Evolutionary conservation across 2,888 invertebrate genomes (phyloP).

Genomic region (Onchidella celtica): DNA sequence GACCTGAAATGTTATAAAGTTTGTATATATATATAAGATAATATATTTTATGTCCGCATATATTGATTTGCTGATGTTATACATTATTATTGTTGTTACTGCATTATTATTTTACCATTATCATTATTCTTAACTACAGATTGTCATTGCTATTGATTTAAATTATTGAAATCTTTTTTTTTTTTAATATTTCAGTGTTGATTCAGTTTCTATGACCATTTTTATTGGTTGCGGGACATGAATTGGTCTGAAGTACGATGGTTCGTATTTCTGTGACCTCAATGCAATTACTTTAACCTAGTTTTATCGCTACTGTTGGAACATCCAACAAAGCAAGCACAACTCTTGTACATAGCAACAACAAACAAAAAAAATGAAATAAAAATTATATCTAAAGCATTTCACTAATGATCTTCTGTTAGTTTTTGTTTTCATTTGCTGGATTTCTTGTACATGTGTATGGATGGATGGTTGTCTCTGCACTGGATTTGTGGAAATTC

Average conservation of each 20-base stretch:
- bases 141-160: neutral
- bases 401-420: too few relatives aligned
- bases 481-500: too few relatives aligned
- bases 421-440: too few relatives aligned
- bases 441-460: too few relatives aligned
- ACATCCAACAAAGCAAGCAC: neutral
- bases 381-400: neutral
- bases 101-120: neutral
- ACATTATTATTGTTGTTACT: slow-evolving; percentile 23
- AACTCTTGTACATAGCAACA: neutral
- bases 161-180: neutral
- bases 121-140: too few relatives aligned
- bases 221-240: slow-evolving; percentile 37
- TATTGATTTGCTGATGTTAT: neutral
- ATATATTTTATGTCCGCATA: slow-evolving; percentile 26
- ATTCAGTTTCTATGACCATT: slow-evolving; percentile 17
- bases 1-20: slow-evolving; percentile 10
- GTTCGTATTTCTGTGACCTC: neutral
- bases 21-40: too few relatives aligned
- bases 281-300: slow-evolving; percentile 9
- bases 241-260: neutral
- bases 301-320: slow-evolving; percentile 2
- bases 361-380: neutral
- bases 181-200: too few relatives aligned
- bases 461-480: too few relatives aligned